Conservation (phyloP, 2,113 vertebrate species). For the Anarhynchus alexandrinus region DNA sequence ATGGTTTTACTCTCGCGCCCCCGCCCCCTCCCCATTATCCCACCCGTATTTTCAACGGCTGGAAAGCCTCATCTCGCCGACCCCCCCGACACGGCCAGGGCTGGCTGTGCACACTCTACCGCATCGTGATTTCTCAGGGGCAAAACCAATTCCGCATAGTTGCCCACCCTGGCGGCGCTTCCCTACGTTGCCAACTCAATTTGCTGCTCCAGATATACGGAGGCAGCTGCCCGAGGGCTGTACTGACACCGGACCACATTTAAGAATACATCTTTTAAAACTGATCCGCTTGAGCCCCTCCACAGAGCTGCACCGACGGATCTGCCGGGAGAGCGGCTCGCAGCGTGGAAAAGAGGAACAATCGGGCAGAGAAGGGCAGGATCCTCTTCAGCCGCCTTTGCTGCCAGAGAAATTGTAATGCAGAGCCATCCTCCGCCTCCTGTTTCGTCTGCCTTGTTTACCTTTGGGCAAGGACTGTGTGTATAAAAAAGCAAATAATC, state of each 20-base stretch:
- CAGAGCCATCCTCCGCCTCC: not conserved
- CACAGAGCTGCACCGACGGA: not conserved
- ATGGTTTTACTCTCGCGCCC: not conserved
- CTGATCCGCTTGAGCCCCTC: not conserved
- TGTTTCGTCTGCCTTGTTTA: not conserved
- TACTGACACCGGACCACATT: not conserved
- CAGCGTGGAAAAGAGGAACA: not conserved
- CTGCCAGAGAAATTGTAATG: not conserved
- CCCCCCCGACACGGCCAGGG: not conserved
- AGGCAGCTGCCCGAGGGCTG: not conserved
- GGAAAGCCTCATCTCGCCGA: not conserved
- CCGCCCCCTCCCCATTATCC: too few relatives aligned
- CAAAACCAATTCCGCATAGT: not conserved
- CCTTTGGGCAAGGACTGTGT: constrained; percentile 14
- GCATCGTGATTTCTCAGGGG: not conserved
- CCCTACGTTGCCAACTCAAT: not conserved
- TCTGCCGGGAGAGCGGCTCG: not conserved
- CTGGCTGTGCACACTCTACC: not conserved
- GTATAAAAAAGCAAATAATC: not conserved
- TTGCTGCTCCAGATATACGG: not conserved
- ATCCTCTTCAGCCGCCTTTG: not conserved
- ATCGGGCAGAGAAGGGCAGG: not conserved
- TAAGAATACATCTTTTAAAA: not conserved
- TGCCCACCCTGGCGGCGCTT: not conserved
- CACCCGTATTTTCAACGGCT: not conserved